A percentile compares a stretch with the other conserved stretches of the same genome.
Conservation (phyloP, 64 coral and sea anemone genomes). For the Pocillopora verrucosa region DNA sequence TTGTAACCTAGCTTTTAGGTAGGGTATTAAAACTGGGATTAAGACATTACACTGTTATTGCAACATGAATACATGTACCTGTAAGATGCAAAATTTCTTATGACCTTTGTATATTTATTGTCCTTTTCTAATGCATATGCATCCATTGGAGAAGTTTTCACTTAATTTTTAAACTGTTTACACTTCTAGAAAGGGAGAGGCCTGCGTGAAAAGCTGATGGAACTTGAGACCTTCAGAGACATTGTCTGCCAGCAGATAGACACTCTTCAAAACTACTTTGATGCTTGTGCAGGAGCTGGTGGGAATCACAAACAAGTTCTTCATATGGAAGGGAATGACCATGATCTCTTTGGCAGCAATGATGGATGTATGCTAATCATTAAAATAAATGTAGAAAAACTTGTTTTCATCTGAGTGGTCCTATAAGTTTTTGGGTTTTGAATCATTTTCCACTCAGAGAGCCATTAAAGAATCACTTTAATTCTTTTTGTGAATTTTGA, state of each 20-base stretch:
- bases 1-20: too few relatives aligned
- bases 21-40: too few relatives aligned
- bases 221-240: slow-evolving; percentile 93
- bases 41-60: background rate
- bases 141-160: too few relatives aligned
- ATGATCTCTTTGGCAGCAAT: slow-evolving; percentile 76
- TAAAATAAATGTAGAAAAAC: too few relatives aligned
- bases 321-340: slow-evolving; percentile 43
- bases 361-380: slow-evolving; percentile 53
- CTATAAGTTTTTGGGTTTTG: too few relatives aligned
- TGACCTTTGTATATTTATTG: too few relatives aligned
- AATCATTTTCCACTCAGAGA: too few relatives aligned
- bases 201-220: slow-evolving; percentile 92
- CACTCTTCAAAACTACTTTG: slow-evolving; percentile 93
- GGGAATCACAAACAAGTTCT: slow-evolving; percentile 28
- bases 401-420: too few relatives aligned
- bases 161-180: background rate
- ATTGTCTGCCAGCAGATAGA: slow-evolving; percentile 98
- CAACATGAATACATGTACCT: background rate
- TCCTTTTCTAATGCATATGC: too few relatives aligned
- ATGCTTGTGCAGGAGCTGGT: slow-evolving; percentile 82
- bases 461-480: too few relatives aligned
- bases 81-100: too few relatives aligned
- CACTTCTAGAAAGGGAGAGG: slow-evolving; percentile 79
- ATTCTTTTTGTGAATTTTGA: too few relatives aligned